These are phyloP conservation scores for Acanthosoma haemorrhoidale DNA, from an alignment of 2,888 invertebrate genomes.

Conservation along the genomic window DNA sequence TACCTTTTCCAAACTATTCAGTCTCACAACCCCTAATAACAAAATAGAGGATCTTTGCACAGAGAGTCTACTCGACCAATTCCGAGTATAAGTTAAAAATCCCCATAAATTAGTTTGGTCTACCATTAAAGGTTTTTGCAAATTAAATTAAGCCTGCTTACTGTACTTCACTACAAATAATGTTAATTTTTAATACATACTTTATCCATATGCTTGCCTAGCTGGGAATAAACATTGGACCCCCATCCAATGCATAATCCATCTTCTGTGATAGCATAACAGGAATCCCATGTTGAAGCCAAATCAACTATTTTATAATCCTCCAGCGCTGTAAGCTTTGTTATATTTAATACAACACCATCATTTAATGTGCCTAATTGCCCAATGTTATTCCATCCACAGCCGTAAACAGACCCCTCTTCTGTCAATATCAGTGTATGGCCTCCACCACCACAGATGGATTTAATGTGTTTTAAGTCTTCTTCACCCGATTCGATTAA, in stretches of 20 bases:
- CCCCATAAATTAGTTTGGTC: too few relatives aligned
- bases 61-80: too few relatives aligned
- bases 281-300: constrained; percentile 77
- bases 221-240: constrained; percentile 69
- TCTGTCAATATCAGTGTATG: constrained; percentile 65
- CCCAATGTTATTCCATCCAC: constrained; percentile 72
- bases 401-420: constrained; percentile 63
- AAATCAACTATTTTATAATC: constrained; percentile 55
- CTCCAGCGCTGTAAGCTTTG: constrained; percentile 41
- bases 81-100: too few relatives aligned
- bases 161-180: too few relatives aligned
- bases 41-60: too few relatives aligned
- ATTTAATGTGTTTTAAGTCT: constrained; percentile 51
- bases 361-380: constrained; percentile 58
- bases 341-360: constrained; percentile 46
- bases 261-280: constrained; percentile 64
- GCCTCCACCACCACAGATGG: constrained; percentile 70
- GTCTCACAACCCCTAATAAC: too few relatives aligned
- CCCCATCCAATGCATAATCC: constrained; percentile 75
- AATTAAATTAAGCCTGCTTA: too few relatives aligned
- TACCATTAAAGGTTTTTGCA: too few relatives aligned
- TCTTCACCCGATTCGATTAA: background rate
- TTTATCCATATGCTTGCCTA: constrained; percentile 57
- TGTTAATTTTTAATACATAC: too few relatives aligned
- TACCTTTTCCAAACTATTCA: too few relatives aligned